Conservation (phyloP, 2,113 vertebrate species). For the Sterna hirundo region DNA sequence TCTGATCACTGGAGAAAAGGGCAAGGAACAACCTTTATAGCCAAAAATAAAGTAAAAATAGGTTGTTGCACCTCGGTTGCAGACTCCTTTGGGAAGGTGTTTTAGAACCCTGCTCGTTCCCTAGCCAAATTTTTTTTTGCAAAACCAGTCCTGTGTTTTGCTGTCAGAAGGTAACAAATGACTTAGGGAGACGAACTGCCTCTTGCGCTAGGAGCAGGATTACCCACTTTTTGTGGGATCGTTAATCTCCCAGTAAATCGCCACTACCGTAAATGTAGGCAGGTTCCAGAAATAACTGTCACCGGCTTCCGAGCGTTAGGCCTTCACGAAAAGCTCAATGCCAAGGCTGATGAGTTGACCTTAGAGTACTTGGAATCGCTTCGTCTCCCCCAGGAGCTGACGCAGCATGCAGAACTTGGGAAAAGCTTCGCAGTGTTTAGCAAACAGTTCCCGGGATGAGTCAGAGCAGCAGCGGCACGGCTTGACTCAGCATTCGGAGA, state of each 20-base stretch:
- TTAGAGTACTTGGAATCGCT: background rate
- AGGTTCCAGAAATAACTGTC: background rate
- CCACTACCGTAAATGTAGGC: background rate
- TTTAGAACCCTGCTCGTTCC: background rate
- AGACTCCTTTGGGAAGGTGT: background rate
- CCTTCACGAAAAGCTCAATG: background rate
- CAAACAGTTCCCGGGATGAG: background rate
- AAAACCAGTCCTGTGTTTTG: background rate
- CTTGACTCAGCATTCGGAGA: background rate
- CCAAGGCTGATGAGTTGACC: background rate
- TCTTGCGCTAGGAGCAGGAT: background rate
- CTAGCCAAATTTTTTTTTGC: background rate
- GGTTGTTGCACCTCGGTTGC: background rate
- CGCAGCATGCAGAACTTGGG: background rate
- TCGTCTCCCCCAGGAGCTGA: background rate
- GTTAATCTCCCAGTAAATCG: background rate
- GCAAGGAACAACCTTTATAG: background rate
- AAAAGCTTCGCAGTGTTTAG: background rate
- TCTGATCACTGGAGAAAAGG: background rate
- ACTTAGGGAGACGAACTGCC: background rate
- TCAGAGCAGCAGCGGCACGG: background rate
- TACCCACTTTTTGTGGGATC: background rate
- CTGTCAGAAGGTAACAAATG: background rate
- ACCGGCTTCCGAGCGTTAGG: background rate
- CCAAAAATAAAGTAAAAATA: background rate